Evolutionary conservation across 2,888 invertebrate genomes (phyloP), one percentile per base, ranked within the genome.

Genomic region (Monopis laevigella): DNA sequence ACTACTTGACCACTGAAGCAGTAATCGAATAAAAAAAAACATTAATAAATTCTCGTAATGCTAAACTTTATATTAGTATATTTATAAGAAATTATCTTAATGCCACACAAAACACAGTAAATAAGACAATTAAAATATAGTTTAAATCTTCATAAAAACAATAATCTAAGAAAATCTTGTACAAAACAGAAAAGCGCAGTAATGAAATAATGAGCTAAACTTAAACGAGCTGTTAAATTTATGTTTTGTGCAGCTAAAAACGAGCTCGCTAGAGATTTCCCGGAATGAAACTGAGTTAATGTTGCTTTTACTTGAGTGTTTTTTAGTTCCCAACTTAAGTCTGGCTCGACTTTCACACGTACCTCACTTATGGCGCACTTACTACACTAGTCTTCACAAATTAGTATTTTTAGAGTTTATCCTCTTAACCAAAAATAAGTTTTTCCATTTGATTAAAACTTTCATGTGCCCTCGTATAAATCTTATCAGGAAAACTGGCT

Each of bases 171-270:
- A 41, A 51, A 51, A 55, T 53, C 52, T 51, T 51, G 42, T 51
- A 47, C 48, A 50, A 51, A 57, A 53, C 55, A 61, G 62, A 66
- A 73, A 64, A 59, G 50, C 57, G 58, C 32, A 56, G 58, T 72
- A 72, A 74, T 73, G 63, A 72, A 73, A 72, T 74, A 75, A 74
- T 75, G 69, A 74, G 70, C 63, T 66, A 61, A 74, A 68, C 68
- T 73, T 67, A 65, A 75, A 71, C 70, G 65, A 73, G 70, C 75
- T 71, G 68, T 65, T 60, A 70, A 77, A 74, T 73, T 65, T 73
- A 73, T 72, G 70, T 75, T 74, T 74, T 65, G 66, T 68, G 56
- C 65, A 66, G 68, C 69, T 75, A 73, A 68, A 72, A 74, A 72
- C 70, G 63, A 52, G 54, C 69, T 66, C 71, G 55, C 67, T 49